Percentiles rank a stretch among this genome's conserved stretches.
These are phyloP conservation scores for Cuculus canorus DNA, from an alignment of 2,797 vertebrate species.

Conservation along the genomic window DNA sequence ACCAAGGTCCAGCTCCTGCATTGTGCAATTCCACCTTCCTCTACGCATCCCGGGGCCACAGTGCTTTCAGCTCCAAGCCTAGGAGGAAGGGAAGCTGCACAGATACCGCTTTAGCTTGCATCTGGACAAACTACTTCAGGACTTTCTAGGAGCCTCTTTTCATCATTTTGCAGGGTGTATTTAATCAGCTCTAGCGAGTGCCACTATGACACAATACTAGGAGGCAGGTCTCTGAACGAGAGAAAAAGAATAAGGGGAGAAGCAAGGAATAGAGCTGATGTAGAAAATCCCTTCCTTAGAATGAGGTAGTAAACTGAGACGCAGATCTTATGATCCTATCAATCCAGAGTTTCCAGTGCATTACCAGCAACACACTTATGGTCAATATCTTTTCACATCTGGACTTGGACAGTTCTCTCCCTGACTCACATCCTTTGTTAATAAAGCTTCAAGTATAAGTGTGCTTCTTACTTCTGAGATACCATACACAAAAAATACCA, in stretches of 20 bases:
- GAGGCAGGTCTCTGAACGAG: background rate
- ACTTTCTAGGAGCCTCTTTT: too few species aligned
- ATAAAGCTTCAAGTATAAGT: background rate
- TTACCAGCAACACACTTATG: fast-evolving
- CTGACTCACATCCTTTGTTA: background rate
- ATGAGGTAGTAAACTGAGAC: too few species aligned
- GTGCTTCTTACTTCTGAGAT: background rate
- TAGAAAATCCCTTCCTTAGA: background rate
- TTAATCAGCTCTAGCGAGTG: background rate
- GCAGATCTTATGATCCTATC: fast-evolving
- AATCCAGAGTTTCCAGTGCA: background rate
- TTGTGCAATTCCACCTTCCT: too few species aligned
- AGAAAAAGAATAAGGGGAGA: background rate
- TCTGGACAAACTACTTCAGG: too few species aligned
- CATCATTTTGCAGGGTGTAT: fast-evolving
- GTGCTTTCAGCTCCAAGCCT: background rate
- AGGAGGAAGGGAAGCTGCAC: background rate
- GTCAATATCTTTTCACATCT: background rate
- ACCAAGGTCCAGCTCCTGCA: background rate
- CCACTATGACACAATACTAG: background rate
- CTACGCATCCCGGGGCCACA: fast-evolving
- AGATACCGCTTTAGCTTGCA: background rate
- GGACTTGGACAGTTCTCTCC: background rate
- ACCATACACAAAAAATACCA: background rate
- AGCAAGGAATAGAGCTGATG: too few species aligned